These are phyloP conservation scores for Alligator mississippiensis DNA, from an alignment of 2,113 vertebrate species.

Conservation along the genomic window DNA sequence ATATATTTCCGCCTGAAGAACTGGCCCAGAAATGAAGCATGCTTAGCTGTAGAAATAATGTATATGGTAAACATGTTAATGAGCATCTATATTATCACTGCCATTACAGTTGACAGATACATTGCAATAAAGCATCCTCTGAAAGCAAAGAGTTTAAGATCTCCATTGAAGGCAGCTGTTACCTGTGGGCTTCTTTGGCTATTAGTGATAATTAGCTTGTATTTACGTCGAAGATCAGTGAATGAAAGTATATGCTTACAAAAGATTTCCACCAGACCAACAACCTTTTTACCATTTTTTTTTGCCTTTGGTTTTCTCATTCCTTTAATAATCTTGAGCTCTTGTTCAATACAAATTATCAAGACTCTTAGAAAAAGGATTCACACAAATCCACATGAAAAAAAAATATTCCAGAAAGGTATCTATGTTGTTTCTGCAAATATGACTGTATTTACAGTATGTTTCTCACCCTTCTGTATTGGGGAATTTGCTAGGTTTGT, in stretches of 20 bases:
- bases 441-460: constrained; percentile 76
- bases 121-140: constrained; percentile 79
- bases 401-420: constrained; percentile 51
- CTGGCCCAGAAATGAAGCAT: background rate
- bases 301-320: constrained; percentile 58
- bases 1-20: background rate
- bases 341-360: constrained; percentile 75
- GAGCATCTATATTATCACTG: constrained; percentile 73
- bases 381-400: background rate
- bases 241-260: background rate
- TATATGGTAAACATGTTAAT: constrained; percentile 78
- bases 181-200: constrained; percentile 74
- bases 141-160: constrained; percentile 67
- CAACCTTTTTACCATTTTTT: background rate
- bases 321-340: constrained; percentile 68
- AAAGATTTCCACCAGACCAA: accelerated
- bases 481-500: constrained; percentile 17
- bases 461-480: constrained; percentile 77
- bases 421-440: constrained; percentile 75
- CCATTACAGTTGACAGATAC: constrained; percentile 79
- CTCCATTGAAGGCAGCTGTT: constrained; percentile 54
- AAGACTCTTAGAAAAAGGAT: constrained; percentile 56
- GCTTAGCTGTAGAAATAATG: constrained; percentile 49
- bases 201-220: background rate
- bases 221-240: background rate